phyloP scores from a whole-genome alignment of 2,888 invertebrate genomes.

The Andrena dorsata region DNA sequence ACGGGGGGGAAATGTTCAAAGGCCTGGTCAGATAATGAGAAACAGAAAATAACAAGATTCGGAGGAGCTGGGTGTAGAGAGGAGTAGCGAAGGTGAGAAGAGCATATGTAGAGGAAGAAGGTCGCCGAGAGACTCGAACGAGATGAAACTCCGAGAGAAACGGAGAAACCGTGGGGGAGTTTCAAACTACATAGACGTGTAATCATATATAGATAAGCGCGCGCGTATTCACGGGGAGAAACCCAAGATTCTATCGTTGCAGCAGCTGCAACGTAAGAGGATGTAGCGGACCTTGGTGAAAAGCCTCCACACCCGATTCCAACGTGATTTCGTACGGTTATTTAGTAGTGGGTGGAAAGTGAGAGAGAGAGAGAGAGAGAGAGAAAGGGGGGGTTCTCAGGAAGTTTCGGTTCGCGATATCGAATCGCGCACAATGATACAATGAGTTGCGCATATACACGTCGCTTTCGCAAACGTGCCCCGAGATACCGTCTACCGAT shows the following conservation, averaged over 20 bases:
- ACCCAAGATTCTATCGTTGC: conserved; percentile 66
- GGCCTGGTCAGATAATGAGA: background rate
- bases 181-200: conserved; percentile 64
- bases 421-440: conserved; percentile 52
- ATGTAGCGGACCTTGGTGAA: conserved; percentile 57
- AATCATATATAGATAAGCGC: conserved; percentile 67
- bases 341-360: conserved; percentile 38
- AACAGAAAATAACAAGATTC: conserved; percentile 9
- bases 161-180: conserved; percentile 51
- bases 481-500: conserved; percentile 12
- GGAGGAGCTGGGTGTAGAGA: background rate
- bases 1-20: too few species aligned
- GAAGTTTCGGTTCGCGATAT: conserved; percentile 45
- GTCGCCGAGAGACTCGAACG: conserved; percentile 10
- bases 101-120: background rate
- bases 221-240: conserved; percentile 51
- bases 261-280: conserved; percentile 66
- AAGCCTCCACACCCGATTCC: conserved; percentile 55
- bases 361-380: background rate
- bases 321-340: conserved; percentile 49
- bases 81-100: background rate
- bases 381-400: background rate
- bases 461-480: conserved; percentile 16
- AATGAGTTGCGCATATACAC: conserved; percentile 26
- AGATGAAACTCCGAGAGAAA: conserved; percentile 11